Evolutionary conservation across 2,113 vertebrate genomes (phyloP).

Genomic region (Albula glossodonta): DNA sequence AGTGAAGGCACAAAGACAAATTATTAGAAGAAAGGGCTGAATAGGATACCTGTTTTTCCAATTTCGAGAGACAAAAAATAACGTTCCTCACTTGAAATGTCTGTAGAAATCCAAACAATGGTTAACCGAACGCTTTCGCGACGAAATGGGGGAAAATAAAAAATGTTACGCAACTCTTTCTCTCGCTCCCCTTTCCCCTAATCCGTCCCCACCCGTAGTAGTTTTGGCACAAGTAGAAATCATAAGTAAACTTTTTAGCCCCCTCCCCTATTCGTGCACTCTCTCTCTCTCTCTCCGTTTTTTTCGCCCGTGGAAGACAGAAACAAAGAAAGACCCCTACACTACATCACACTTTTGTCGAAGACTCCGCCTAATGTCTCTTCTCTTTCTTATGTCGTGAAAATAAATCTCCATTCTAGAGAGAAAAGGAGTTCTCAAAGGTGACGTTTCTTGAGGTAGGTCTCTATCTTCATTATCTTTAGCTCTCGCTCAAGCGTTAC

Average conservation of each 20-base stretch:
- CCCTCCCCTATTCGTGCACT: slow-evolving; percentile 14
- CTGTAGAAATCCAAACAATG: neutral
- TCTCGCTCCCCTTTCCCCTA: neutral
- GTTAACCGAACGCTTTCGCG: neutral
- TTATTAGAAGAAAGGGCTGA: neutral
- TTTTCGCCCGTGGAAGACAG: neutral
- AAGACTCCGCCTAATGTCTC: slow-evolving; percentile 2
- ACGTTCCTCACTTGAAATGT: neutral
- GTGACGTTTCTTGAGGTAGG: neutral
- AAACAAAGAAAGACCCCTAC: neutral
- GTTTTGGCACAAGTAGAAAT: neutral
- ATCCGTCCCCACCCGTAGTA: slow-evolving; percentile 1
- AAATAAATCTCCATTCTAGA: neutral
- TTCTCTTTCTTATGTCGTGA: neutral
- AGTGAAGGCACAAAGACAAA: neutral
- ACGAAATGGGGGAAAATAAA: neutral
- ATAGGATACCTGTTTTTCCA: neutral
- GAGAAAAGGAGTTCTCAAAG: neutral
- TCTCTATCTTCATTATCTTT: neutral
- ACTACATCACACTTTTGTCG: neutral
- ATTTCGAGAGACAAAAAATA: neutral
- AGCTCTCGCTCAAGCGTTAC: neutral
- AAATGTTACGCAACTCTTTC: neutral
- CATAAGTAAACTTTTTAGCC: slow-evolving; percentile 1
- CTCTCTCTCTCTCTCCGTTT: neutral